Evolutionary conservation across 2,113 vertebrate species (phyloP).

Genomic region (Prunella himalayana): DNA sequence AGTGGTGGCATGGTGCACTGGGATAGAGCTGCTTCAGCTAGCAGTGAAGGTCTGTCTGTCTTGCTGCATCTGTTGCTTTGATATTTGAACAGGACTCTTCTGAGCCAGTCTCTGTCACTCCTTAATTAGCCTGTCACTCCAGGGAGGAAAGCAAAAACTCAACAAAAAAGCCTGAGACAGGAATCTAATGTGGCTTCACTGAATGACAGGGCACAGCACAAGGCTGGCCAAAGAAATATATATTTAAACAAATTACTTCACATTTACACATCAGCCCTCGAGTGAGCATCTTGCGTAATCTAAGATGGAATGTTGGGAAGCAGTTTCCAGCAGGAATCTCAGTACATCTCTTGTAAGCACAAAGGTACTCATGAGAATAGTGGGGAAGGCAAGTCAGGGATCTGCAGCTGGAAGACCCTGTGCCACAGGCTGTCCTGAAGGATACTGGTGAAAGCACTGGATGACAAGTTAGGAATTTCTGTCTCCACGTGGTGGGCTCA

Average conservation of each 20-base stretch:
- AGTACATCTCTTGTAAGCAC: not conserved
- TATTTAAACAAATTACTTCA: slow-evolving; percentile 9
- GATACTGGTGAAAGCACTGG: not conserved
- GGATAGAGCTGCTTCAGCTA: slow-evolving; percentile 6
- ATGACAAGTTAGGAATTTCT: not conserved
- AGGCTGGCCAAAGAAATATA: slow-evolving; percentile 1
- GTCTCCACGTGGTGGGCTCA: not conserved
- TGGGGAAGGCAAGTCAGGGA: not conserved
- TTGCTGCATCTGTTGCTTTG: slow-evolving; percentile 41
- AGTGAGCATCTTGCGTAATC: not conserved
- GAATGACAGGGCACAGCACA: slow-evolving; percentile 4
- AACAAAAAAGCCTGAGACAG: not conserved
- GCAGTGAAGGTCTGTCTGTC: slow-evolving; percentile 19
- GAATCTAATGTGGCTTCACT: slow-evolving; percentile 40
- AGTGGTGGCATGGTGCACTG: not conserved
- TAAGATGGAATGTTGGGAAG: not conserved
- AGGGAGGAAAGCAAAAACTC: not conserved
- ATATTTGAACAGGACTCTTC: slow-evolving; percentile 49
- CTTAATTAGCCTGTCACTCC: slow-evolving; percentile 52
- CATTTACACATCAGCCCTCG: not conserved
- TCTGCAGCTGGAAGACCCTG: not conserved
- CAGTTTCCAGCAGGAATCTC: not conserved
- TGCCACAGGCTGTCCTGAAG: not conserved
- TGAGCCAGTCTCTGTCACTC: slow-evolving; percentile 12
- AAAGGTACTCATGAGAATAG: not conserved